A percentile compares a stretch with the other conserved stretches of the same genome.
These are phyloP conservation scores for Pseudonaja textilis DNA, from an alignment of 2,113 vertebrate species.

Conservation along the genomic window DNA sequence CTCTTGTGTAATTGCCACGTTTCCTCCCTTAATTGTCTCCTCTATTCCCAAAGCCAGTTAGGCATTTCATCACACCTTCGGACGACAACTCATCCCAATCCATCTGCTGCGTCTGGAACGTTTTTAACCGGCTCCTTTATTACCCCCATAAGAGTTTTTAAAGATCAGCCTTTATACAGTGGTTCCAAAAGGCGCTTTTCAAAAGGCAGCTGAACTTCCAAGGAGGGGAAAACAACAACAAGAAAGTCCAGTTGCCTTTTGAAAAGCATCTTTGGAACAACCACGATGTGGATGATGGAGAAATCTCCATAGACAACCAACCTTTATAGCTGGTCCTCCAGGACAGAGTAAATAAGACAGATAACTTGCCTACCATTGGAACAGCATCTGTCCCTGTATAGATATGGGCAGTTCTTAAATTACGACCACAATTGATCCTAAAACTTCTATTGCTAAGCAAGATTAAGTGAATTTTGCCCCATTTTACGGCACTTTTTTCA, in stretches of 20 bases:
- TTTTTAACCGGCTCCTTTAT: background rate
- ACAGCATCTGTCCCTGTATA: background rate
- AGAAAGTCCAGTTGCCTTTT: background rate
- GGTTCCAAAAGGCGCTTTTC: background rate
- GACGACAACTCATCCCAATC: background rate
- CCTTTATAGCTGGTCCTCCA: background rate
- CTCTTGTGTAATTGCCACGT: background rate
- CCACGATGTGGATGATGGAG: background rate
- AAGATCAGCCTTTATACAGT: background rate
- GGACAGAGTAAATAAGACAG: background rate
- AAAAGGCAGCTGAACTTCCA: background rate
- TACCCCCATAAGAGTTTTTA: background rate
- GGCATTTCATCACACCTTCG: background rate
- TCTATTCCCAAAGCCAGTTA: background rate
- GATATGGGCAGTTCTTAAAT: background rate
- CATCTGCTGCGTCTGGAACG: background rate
- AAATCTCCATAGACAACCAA: background rate
- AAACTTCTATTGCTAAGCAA: background rate
- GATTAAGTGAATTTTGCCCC: background rate
- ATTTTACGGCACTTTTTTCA: background rate
- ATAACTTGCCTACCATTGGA: background rate
- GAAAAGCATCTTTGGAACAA: background rate
- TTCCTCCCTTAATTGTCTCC: background rate
- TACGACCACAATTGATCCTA: background rate
- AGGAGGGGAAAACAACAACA: rapidly evolving